Evolutionary conservation across 2,113 vertebrate species (phyloP), one percentile per base, ranked within the genome.

Genomic region (Aspiorhynchus laticeps): DNA sequence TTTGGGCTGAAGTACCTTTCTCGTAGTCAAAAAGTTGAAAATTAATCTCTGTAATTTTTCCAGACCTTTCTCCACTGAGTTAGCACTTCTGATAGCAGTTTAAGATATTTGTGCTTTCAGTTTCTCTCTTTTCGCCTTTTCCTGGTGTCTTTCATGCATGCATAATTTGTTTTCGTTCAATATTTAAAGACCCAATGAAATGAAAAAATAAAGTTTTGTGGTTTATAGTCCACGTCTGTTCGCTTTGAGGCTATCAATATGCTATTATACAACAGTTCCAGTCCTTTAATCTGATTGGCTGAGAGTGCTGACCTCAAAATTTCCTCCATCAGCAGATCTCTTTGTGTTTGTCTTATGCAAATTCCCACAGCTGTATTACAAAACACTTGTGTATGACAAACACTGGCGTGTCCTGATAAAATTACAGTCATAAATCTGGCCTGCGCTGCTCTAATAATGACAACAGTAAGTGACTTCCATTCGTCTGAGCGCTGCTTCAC

Each of bases 291-390:
- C 48, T 78, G 26, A 53, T 53, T 78, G 76, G 74, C 43, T 43
- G 19, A 78, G 28, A 53, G 48, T 31, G 48, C 48, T 51, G 76
- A 78, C 48, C 90, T 90, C 92, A 91, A 89, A 91, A 92, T 93
- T 91, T 91, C 85, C 93, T 92, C 88, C 93, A 92, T 94, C 91
- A 93, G 92, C 92, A 92, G 84, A 90, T 93, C 91, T 90, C 91
- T 92, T 91, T 92, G 87, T 88, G 90, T 91, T 85, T 82, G 89
- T 92, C 92, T 93, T 93, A 94, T 94, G 93, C 92, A 94, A 93
- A 95, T 94, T 87, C 87, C 89, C 86, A 83, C 89, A 56, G 90
- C 92, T 89, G 90, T 90, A 91, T 92, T 91, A 93, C 92, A 92
- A 94, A 94, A 88, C 90, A 89, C 88, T 90, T 93, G 91, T 91